phyloP scores from a whole-genome alignment of 2,113 vertebrate genomes.

The Odocoileus hemionus region DNA sequence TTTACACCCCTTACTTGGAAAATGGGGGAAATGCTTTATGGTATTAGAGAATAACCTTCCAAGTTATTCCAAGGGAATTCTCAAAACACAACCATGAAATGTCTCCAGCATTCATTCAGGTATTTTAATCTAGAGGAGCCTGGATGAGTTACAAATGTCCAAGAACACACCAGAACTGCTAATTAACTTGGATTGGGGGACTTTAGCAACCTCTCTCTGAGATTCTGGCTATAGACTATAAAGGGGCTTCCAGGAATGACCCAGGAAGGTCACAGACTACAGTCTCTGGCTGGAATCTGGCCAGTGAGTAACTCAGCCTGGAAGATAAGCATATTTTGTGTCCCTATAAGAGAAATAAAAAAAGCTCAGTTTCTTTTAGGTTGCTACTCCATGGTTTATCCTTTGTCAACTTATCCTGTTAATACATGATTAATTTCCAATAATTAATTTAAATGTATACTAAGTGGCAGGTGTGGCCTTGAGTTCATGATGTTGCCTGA shows the following conservation, averaged over 20 bases:
- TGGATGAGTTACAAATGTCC: background rate
- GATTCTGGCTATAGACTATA: background rate
- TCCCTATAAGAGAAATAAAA: background rate
- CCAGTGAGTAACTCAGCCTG: background rate
- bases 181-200: background rate
- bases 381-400: background rate
- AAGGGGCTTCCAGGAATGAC: background rate
- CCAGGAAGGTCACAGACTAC: background rate
- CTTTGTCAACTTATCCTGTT: background rate
- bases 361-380: background rate
- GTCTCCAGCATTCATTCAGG: background rate
- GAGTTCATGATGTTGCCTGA: background rate
- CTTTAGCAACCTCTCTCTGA: background rate
- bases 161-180: background rate
- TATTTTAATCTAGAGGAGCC: background rate
- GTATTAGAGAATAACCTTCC: background rate
- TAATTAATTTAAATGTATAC: background rate
- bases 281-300: background rate
- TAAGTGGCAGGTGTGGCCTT: background rate
- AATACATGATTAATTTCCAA: background rate
- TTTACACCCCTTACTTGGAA: constrained; percentile 13
- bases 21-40: background rate
- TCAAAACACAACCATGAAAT: background rate
- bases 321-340: background rate
- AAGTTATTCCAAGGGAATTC: background rate